phyloP scores from a whole-genome alignment of 2,113 vertebrate species.

The Pagrus major region DNA sequence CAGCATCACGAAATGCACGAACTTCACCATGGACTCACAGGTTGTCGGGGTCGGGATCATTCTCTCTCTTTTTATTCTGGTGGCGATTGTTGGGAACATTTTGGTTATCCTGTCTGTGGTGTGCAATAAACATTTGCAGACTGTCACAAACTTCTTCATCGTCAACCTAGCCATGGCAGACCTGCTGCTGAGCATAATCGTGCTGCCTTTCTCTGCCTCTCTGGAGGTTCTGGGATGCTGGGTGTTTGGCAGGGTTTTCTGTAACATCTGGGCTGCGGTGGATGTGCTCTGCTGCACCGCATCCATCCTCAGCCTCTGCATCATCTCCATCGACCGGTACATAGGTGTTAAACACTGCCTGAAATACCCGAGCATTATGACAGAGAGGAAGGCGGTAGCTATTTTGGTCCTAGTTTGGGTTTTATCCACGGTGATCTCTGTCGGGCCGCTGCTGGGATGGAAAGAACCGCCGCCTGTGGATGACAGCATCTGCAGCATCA shows the following conservation, averaged over 20 bases:
- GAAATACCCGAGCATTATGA: conserved; percentile 98
- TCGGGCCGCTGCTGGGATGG: conserved; percentile 97
- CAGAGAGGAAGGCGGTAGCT: conserved; percentile 90
- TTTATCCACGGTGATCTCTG: conserved; percentile 93
- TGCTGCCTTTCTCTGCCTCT: conserved; percentile 96
- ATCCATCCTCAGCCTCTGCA: conserved; percentile 98
- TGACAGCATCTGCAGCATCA: conserved; percentile 94
- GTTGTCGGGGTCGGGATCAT: conserved; percentile 90
- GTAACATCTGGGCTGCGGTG: conserved; percentile 98
- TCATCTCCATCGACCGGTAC: conserved; percentile 97
- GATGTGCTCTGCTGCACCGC: conserved; percentile 98
- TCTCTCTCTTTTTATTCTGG: conserved; percentile 91
- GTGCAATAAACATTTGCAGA: conserved; percentile 96
- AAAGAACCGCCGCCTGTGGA: conserved; percentile 94
- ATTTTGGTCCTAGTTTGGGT: conserved; percentile 94
- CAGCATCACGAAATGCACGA: conserved; percentile 81
- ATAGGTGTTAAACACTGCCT: conserved; percentile 97
- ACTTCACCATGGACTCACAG: conserved; percentile 87
- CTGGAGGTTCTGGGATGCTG: conserved; percentile 96
- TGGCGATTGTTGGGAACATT: conserved; percentile 96
- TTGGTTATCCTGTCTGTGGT: conserved; percentile 96
- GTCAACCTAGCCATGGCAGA: conserved; percentile 98
- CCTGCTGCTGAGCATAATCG: conserved; percentile 92
- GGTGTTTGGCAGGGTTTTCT: conserved; percentile 96
- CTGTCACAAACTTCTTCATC: conserved; percentile 98